These are phyloP conservation scores for Catocala sponsa DNA, from an alignment of 2,888 invertebrate genomes.

Conservation along the genomic window DNA sequence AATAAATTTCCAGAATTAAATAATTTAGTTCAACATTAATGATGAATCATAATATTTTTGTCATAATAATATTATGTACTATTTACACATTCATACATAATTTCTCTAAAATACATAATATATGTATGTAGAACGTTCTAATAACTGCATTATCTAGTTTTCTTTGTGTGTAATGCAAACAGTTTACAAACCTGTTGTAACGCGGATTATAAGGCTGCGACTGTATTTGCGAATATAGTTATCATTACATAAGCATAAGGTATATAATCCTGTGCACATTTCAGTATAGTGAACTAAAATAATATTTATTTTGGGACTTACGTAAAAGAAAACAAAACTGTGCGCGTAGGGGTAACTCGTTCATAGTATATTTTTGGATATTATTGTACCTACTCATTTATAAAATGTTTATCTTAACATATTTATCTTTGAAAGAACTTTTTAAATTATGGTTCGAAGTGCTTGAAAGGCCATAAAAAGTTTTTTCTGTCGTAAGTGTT, in stretches of 20 bases:
- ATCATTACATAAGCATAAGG: constrained; percentile 10
- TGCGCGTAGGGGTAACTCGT: constrained; percentile 45
- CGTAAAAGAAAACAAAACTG: constrained; percentile 44
- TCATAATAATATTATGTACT: too few species aligned
- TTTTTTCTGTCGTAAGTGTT: constrained; percentile 14
- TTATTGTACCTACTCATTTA: constrained; percentile 26
- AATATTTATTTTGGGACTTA: constrained; percentile 51
- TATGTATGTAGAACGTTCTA: too few species aligned
- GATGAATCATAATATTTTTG: too few species aligned
- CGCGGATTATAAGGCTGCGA: constrained; percentile 44
- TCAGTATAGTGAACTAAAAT: constrained; percentile 26
- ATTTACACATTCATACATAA: too few species aligned
- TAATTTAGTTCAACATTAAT: too few species aligned
- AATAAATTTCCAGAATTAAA: too few species aligned
- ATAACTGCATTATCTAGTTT: background rate
- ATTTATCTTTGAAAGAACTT: constrained; percentile 34
- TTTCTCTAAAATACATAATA: too few species aligned
- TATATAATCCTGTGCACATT: constrained; percentile 11
- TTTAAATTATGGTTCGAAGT: constrained; percentile 37
- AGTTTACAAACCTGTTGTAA: constrained; percentile 37
- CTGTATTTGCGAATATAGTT: constrained; percentile 20
- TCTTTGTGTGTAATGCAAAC: constrained; percentile 20
- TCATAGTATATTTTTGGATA: constrained; percentile 44
- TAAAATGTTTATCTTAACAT: constrained; percentile 37
- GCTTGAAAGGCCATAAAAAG: constrained; percentile 20